These are phyloP conservation scores for Perizoma affinitatum DNA, from an alignment of 2,888 invertebrate species.

Conservation along the genomic window DNA sequence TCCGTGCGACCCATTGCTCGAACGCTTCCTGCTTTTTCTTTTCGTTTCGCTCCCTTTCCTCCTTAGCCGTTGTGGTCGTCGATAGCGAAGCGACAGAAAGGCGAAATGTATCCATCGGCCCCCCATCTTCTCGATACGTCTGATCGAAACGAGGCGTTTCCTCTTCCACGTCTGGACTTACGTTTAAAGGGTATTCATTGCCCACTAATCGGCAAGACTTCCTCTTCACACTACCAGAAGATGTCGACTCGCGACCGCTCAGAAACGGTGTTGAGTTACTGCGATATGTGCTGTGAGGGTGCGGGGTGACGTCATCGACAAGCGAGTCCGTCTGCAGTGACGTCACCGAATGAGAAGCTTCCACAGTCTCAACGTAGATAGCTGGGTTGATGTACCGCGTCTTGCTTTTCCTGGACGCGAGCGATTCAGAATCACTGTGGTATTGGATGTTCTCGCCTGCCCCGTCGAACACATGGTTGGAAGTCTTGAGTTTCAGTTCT, in stretches of 20 bases:
- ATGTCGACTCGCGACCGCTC: slow-evolving; percentile 66
- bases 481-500: slow-evolving; percentile 52
- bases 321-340: slow-evolving; percentile 66
- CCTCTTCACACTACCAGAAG: slow-evolving; percentile 67
- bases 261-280: slow-evolving; percentile 75
- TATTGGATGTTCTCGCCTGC: slow-evolving; percentile 75
- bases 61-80: slow-evolving; percentile 74
- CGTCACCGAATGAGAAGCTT: slow-evolving; percentile 70
- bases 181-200: slow-evolving; percentile 34
- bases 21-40: slow-evolving; percentile 71
- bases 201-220: slow-evolving; percentile 66
- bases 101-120: slow-evolving; percentile 66
- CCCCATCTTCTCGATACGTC: slow-evolving; percentile 70
- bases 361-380: slow-evolving; percentile 82
- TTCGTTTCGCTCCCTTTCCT: slow-evolving; percentile 72
- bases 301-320: slow-evolving; percentile 70
- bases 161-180: slow-evolving; percentile 45
- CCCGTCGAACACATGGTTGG: slow-evolving; percentile 73
- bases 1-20: slow-evolving; percentile 70
- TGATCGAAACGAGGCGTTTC: slow-evolving; percentile 63
- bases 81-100: slow-evolving; percentile 74
- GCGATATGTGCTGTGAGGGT: slow-evolving; percentile 72
- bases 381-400: slow-evolving; percentile 85
- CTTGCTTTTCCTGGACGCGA: slow-evolving; percentile 67
- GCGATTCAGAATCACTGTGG: slow-evolving; percentile 74